Percentiles rank a stretch among this genome's conserved stretches.
These are phyloP conservation scores for Drosophila malerkotliana DNA, from an alignment of 1,140 invertebrate genomes.

Conservation along the genomic window DNA sequence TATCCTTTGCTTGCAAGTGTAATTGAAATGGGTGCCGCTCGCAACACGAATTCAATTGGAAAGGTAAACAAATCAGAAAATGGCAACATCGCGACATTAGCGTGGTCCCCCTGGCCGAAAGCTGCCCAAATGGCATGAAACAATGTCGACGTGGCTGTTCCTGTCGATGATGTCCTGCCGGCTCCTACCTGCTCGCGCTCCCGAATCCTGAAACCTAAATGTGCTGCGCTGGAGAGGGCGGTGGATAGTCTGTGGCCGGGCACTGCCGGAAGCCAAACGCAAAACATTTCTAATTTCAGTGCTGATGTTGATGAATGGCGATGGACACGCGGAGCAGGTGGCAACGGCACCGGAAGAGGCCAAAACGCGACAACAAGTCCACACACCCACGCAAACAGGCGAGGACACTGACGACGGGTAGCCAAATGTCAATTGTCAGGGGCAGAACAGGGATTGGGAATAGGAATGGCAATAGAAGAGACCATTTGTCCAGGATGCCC, in stretches of 20 bases:
- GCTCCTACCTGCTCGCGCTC: neutral
- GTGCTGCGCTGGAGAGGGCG: neutral
- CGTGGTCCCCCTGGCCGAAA: slow-evolving; percentile 39
- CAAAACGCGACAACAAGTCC: slow-evolving; percentile 67
- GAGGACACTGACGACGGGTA: slow-evolving; percentile 46
- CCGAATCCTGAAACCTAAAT: neutral
- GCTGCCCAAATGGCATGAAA: slow-evolving; percentile 58
- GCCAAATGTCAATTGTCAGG: slow-evolving; percentile 59
- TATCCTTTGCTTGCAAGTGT: slow-evolving; percentile 44
- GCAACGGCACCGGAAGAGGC: slow-evolving; percentile 60
- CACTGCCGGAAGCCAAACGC: slow-evolving; percentile 51
- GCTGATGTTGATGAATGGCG: slow-evolving; percentile 70
- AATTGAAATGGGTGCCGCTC: slow-evolving; percentile 47
- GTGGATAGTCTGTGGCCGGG: slow-evolving; percentile 10
- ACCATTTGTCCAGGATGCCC: slow-evolving; percentile 48
- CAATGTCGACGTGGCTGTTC: slow-evolving; percentile 43
- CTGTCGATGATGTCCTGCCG: slow-evolving; percentile 40
- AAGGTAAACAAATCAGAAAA: slow-evolving; percentile 74
- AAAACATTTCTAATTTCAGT: slow-evolving; percentile 73
- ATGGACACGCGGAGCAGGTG: slow-evolving; percentile 60
- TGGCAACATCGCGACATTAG: slow-evolving; percentile 66
- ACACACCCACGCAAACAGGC: slow-evolving; percentile 55
- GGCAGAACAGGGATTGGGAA: slow-evolving; percentile 20
- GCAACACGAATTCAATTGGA: slow-evolving; percentile 68
- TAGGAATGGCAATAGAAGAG: slow-evolving; percentile 18